These are phyloP conservation scores for Heteropelma amictum DNA, from an alignment of 2,888 invertebrate species.

Conservation along the genomic window DNA sequence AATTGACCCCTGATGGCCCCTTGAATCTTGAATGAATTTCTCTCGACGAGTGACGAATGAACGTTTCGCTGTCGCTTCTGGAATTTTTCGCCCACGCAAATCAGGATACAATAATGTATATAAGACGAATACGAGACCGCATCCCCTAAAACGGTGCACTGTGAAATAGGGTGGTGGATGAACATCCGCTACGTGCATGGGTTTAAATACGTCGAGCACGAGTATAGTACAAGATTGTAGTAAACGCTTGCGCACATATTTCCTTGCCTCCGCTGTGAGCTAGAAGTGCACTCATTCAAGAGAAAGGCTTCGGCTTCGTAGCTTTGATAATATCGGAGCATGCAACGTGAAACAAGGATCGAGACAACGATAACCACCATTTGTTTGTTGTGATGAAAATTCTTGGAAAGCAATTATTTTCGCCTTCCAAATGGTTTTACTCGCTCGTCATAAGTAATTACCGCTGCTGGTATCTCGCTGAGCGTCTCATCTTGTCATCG, in stretches of 20 bases:
- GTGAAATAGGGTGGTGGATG: not conserved
- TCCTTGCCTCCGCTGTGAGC: not conserved
- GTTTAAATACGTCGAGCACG: conserved; percentile 11
- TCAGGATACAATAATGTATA: not conserved
- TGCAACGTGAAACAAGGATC: conserved; percentile 12
- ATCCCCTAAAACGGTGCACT: not conserved
- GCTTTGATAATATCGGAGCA: conserved; percentile 14
- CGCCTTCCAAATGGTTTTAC: too few species aligned
- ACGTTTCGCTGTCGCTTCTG: conserved; percentile 7
- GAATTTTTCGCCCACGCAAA: not conserved
- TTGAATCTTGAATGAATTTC: too few species aligned
- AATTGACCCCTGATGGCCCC: too few species aligned
- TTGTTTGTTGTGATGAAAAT: not conserved
- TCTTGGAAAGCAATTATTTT: conserved; percentile 36
- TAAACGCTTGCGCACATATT: conserved; percentile 30
- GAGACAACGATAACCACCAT: not conserved
- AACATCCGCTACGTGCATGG: conserved; percentile 23
- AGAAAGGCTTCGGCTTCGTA: conserved; percentile 34
- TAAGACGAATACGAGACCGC: not conserved
- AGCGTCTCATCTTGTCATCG: too few species aligned
- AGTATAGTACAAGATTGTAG: not conserved
- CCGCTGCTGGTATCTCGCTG: too few species aligned
- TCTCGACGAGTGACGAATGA: not conserved
- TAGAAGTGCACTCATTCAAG: conserved; percentile 45
- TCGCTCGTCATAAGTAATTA: too few species aligned